phyloP scores from a whole-genome alignment of 2,113 vertebrate species.

The Psittacula cyanocephala region DNA sequence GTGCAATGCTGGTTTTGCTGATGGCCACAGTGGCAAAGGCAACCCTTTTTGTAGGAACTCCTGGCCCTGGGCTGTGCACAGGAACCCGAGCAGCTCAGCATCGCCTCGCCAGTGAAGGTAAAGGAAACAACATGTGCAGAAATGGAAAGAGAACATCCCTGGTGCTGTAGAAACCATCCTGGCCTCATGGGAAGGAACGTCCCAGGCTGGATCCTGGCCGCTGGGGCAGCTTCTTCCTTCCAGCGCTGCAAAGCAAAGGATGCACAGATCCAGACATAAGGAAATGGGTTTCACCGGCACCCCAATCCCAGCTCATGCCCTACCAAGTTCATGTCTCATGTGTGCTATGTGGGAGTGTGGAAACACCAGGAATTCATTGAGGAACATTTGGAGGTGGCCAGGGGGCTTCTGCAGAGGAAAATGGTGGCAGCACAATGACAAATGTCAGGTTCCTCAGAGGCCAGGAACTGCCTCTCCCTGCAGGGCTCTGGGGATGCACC shows the following conservation, averaged over 20 bases:
- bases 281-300: neutral
- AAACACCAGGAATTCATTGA: neutral
- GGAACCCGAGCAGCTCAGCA: neutral
- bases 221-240: neutral
- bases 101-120: accelerated
- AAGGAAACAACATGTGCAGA: neutral
- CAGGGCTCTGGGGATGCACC: neutral
- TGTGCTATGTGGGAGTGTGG: neutral
- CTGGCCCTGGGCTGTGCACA: neutral
- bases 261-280: neutral
- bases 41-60: neutral
- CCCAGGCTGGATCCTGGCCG: neutral
- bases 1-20: neutral
- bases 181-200: neutral
- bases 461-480: neutral
- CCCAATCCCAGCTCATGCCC: accelerated
- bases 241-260: neutral
- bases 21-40: neutral
- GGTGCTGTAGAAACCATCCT: neutral
- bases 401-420: neutral
- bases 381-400: neutral
- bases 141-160: neutral
- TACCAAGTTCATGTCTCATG: neutral
- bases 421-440: neutral
- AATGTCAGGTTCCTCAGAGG: neutral